Conservation (phyloP, 2,888 invertebrate species). For the Phasia obesa region DNA sequence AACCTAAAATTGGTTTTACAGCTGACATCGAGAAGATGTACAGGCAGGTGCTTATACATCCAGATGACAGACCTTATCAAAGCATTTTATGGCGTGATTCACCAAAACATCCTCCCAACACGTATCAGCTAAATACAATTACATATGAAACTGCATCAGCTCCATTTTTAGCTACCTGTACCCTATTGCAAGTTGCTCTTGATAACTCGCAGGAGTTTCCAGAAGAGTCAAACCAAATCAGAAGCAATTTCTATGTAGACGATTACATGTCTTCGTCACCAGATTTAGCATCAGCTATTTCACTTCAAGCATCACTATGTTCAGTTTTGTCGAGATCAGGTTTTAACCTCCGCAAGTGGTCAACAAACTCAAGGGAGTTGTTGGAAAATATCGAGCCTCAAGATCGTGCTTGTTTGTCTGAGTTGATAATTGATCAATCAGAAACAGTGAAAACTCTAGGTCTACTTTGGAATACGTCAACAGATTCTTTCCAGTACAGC, state of each 20-base stretch:
- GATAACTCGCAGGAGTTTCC: too few relatives aligned
- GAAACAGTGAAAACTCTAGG: too few relatives aligned
- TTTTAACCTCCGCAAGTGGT: constrained; percentile 44
- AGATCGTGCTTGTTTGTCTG: constrained; percentile 5
- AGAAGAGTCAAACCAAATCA: too few relatives aligned
- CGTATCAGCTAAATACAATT: too few relatives aligned
- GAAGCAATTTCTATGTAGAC: constrained; percentile 28
- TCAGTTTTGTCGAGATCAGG: constrained; percentile 16
- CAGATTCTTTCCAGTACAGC: too few relatives aligned
- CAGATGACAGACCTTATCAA: too few relatives aligned
- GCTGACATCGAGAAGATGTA: constrained; percentile 44
- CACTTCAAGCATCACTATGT: not conserved
- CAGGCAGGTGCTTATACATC: too few relatives aligned
- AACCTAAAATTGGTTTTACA: not conserved
- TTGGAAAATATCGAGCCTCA: not conserved
- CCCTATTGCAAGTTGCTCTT: not conserved
- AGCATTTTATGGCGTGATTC: too few relatives aligned
- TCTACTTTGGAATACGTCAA: too few relatives aligned
- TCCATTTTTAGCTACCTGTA: constrained; percentile 52
- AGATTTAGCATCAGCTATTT: not conserved
- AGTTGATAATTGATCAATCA: too few relatives aligned
- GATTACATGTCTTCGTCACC: constrained; percentile 64
- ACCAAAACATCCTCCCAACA: too few relatives aligned
- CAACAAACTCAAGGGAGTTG: constrained; percentile 8
- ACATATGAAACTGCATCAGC: constrained; percentile 31